Evolutionary conservation across 2,113 vertebrate species (phyloP).

Genomic region (Hypomesus transpacificus): DNA sequence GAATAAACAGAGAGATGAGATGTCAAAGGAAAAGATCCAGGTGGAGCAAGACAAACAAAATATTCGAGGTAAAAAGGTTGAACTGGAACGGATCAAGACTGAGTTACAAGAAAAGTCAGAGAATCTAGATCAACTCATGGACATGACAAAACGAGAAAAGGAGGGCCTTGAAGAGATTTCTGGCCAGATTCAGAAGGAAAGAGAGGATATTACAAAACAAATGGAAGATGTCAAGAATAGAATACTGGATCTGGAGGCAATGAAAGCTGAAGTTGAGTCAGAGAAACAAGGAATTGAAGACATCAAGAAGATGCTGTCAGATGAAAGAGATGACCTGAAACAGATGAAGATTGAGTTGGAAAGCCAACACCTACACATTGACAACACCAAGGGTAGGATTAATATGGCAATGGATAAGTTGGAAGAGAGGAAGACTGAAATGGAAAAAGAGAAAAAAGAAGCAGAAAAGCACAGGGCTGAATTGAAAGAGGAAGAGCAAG

Average conservation of each 20-base stretch:
- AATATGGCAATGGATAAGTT: constrained; percentile 1
- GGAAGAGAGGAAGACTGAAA: too few relatives aligned
- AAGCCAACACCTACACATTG: not conserved
- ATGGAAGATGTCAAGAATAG: not conserved
- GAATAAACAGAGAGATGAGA: not conserved
- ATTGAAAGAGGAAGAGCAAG: too few relatives aligned
- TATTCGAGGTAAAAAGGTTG: not conserved
- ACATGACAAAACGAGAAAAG: not conserved
- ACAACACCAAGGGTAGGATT: not conserved
- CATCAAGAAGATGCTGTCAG: too few relatives aligned
- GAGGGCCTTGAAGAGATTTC: not conserved
- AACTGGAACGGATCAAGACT: not conserved
- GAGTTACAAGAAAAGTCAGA: not conserved
- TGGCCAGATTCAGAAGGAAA: not conserved
- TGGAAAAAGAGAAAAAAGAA: too few relatives aligned
- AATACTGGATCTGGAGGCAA: not conserved
- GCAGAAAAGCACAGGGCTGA: too few relatives aligned
- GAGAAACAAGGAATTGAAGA: constrained; percentile 8
- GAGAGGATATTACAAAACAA: not conserved
- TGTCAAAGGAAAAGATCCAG: not conserved
- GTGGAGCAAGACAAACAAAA: constrained; percentile 1
- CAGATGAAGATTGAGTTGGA: too few relatives aligned
- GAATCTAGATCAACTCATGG: not conserved
- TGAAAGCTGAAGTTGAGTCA: constrained; percentile 4
- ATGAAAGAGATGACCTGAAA: too few relatives aligned